Percentiles rank a stretch among this genome's conserved stretches.
Conservation (phyloP, 2,113 vertebrate genomes). For the Hiodon tergisus region DNA sequence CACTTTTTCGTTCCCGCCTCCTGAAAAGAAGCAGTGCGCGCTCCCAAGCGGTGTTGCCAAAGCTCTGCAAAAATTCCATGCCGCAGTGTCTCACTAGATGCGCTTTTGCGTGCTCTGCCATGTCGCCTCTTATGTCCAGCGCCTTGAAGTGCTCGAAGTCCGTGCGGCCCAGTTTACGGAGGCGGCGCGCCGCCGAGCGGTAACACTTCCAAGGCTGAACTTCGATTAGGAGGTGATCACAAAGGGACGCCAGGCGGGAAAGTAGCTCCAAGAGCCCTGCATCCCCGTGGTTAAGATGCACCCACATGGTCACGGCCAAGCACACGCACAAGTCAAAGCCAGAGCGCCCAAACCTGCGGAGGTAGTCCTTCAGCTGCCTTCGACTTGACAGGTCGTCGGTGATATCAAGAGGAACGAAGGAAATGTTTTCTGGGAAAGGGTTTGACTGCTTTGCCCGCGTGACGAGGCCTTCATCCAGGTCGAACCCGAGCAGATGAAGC, state of each 20-base stretch:
- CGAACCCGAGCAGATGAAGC: constrained; percentile 77
- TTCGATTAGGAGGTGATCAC: constrained; percentile 75
- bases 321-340: constrained; percentile 78
- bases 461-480: constrained; percentile 77
- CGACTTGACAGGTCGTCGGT: constrained; percentile 55
- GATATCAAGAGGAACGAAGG: constrained; percentile 77
- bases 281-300: constrained; percentile 88
- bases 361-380: constrained; percentile 55
- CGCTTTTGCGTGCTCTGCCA: constrained; percentile 57
- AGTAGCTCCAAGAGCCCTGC: constrained; percentile 69
- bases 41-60: constrained; percentile 83
- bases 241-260: constrained; percentile 65
- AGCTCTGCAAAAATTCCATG: constrained; percentile 75
- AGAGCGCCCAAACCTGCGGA: constrained; percentile 57
- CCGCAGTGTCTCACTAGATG: constrained; percentile 70
- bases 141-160: constrained; percentile 82
- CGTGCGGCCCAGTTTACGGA: constrained; percentile 74
- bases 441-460: constrained; percentile 67
- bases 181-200: constrained; percentile 77
- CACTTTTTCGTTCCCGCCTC: constrained; percentile 22
- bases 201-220: constrained; percentile 93
- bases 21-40: constrained; percentile 79
- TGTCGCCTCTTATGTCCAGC: constrained; percentile 72
- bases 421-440: constrained; percentile 67
- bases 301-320: constrained; percentile 94